Evolutionary conservation across 2,113 vertebrate species (phyloP), one percentile per base, ranked within the genome.

Genomic region (Forbesichthys agassizii): DNA sequence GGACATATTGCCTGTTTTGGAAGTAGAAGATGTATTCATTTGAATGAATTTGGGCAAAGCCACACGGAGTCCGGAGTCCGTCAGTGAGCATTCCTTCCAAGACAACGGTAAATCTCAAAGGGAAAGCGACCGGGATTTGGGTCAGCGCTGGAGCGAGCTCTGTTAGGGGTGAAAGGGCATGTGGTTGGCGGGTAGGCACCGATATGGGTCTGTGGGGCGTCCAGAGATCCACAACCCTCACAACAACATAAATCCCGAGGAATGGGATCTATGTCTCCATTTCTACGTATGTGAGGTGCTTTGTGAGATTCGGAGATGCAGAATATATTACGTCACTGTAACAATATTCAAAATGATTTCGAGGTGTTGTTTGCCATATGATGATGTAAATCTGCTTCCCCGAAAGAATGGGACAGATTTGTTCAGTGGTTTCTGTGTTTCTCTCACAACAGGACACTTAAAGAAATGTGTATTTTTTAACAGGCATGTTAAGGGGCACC

Each of bases 401-500:
- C 65, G 55, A 79, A 49, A 77, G 10, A 64, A 81, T 0, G 84
- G 91, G 88, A 92, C 92, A 93, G 92, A 93, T 92, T 48, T 27
- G 91, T 92, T 92, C 47, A 48, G 11, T n/a, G 33, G 49, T 73
- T 33, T 18, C 42, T 56, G 14, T n/a, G 74, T 77, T 73, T 82
- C 69, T 89, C 68, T 86, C 73, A 86, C 69, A 77, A 74, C 88
- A 89, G 92, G 80, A 68, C 56, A 36, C 81, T 82, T 66, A 54
- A 11, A 33, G 76, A 20, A 12, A 27, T 56, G 56, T 9, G 66
- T 84, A 75, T 71, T 48, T 81, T 80, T 69, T 55, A 83, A 73
- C 62, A 77, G 72, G 82, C 92, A 94, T 94, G 93, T 92, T 80
- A 88, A 91, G 89, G 86, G 73, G 70, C 78, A 68, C 11, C 54